Evolutionary conservation across 1,140 invertebrate species (phyloP).

Genomic region (Meloidogyne chitwoodi): DNA sequence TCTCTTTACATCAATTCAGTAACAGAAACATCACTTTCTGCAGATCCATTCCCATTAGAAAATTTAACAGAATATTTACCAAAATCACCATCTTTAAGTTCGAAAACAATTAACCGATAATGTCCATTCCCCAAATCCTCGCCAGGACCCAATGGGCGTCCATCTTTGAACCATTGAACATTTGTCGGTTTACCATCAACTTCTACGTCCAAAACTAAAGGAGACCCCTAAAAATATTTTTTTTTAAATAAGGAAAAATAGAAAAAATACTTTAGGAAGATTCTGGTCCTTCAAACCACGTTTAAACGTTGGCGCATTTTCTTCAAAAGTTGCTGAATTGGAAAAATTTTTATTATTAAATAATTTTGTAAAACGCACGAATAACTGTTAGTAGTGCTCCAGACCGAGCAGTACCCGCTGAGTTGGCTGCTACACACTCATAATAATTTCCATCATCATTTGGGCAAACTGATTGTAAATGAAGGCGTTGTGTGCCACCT

Average conservation of each 20-base stretch:
- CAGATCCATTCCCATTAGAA: constrained; percentile 36
- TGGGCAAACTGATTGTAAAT: constrained; percentile 71
- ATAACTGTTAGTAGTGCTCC: constrained; percentile 55
- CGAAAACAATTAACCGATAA: constrained; percentile 30
- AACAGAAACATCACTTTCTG: constrained; percentile 24
- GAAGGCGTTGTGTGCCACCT: constrained; percentile 74
- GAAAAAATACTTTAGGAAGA: constrained; percentile 65
- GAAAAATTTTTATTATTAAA: neutral
- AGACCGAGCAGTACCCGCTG: constrained; percentile 41
- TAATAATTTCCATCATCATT: constrained; percentile 84
- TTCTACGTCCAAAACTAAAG: constrained; percentile 49
- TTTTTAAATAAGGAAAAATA: neutral
- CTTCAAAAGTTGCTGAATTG: constrained; percentile 62
- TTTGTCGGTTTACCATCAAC: constrained; percentile 54
- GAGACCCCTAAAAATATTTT: constrained; percentile 33
- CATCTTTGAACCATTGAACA: constrained; percentile 57
- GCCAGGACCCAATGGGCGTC: constrained; percentile 40
- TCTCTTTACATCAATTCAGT: too few species aligned
- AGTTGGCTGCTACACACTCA: constrained; percentile 45
- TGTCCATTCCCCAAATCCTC: constrained; percentile 42
- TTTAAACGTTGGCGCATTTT: constrained; percentile 74
- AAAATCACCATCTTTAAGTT: constrained; percentile 36
- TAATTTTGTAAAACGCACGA: constrained; percentile 9
- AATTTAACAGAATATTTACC: constrained; percentile 39
- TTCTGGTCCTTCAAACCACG: constrained; percentile 75